Evolutionary conservation across 2,113 vertebrate species (phyloP).

Genomic region (Labrus mixtus): DNA sequence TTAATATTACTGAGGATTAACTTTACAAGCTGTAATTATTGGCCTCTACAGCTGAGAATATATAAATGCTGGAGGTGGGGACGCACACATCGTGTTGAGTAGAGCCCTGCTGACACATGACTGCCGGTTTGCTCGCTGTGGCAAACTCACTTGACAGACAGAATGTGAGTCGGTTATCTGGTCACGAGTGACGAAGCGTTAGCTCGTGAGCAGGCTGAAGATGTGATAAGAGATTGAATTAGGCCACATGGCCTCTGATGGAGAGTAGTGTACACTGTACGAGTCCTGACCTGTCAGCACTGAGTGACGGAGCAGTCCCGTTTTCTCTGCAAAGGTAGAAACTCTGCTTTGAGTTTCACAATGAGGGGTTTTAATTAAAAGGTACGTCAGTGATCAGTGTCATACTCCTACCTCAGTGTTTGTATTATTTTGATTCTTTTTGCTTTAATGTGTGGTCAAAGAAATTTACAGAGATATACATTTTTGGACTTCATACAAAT

Average conservation of each 20-base stretch:
- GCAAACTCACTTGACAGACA: conserved; percentile 62
- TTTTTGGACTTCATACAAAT: too few species aligned
- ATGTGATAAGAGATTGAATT: conserved; percentile 75
- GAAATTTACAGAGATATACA: too few species aligned
- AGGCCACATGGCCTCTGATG: conserved; percentile 49
- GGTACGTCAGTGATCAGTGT: neutral
- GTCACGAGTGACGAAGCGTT: conserved; percentile 69
- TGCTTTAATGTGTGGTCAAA: too few species aligned
- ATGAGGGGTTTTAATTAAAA: too few species aligned
- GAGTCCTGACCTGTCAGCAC: conserved; percentile 7
- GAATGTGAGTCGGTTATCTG: conserved; percentile 63
- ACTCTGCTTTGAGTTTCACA: neutral
- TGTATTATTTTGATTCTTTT: too few species aligned
- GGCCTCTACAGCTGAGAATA: conserved; percentile 11
- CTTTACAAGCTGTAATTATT: neutral
- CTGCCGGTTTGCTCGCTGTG: conserved; percentile 35
- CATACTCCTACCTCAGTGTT: too few species aligned
- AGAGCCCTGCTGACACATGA: conserved; percentile 37
- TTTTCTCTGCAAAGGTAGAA: neutral
- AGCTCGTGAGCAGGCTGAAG: conserved; percentile 41
- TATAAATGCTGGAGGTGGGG: neutral
- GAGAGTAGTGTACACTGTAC: neutral
- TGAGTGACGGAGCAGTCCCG: neutral
- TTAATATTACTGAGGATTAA: neutral
- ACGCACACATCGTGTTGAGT: conserved; percentile 24